A percentile compares a stretch with the other conserved stretches of the same genome.
Conservation (phyloP, 2,888 invertebrate species). For the Zeuzera pyrina region DNA sequence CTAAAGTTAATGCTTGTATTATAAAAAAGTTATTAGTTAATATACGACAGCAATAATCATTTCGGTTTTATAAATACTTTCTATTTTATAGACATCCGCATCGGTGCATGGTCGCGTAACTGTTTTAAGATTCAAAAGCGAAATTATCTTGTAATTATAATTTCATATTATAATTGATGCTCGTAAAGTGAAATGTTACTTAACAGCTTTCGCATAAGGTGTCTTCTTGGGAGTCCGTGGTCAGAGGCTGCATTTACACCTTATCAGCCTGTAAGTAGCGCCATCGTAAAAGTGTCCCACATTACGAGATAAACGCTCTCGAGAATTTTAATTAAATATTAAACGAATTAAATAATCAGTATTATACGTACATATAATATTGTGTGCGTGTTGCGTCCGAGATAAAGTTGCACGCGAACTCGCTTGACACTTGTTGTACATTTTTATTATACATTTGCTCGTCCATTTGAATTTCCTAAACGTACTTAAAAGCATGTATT, state of each 20-base stretch:
- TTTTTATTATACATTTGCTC: slow-evolving; percentile 31
- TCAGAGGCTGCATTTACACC: slow-evolving; percentile 39
- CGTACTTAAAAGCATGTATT: slow-evolving; percentile 36
- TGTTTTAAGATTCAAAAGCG: slow-evolving; percentile 58
- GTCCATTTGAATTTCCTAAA: slow-evolving; percentile 25
- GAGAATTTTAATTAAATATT: slow-evolving; percentile 73
- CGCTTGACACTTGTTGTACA: slow-evolving; percentile 36
- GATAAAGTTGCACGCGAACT: slow-evolving; percentile 52
- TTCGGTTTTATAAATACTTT: slow-evolving; percentile 46
- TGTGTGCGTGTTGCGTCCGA: slow-evolving; percentile 59
- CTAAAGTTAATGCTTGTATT: slow-evolving; percentile 38
- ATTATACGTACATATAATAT: slow-evolving; percentile 63
- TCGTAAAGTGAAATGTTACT: slow-evolving; percentile 56
- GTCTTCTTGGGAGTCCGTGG: slow-evolving; percentile 51
- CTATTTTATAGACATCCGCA: slow-evolving; percentile 50
- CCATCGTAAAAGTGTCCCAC: slow-evolving; percentile 72
- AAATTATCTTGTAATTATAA: slow-evolving; percentile 70
- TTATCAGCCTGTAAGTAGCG: slow-evolving; percentile 68
- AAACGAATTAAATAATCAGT: slow-evolving; percentile 72
- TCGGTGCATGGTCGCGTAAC: slow-evolving; percentile 52
- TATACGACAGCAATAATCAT: slow-evolving; percentile 33
- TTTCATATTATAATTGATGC: slow-evolving; percentile 58
- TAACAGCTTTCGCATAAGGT: slow-evolving; percentile 56
- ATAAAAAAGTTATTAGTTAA: slow-evolving; percentile 7
- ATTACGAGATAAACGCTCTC: slow-evolving; percentile 69